Evolutionary conservation across 2,888 invertebrate species (phyloP), one percentile per base, ranked within the genome.

Genomic region (Torymus aiolomorphi): DNA sequence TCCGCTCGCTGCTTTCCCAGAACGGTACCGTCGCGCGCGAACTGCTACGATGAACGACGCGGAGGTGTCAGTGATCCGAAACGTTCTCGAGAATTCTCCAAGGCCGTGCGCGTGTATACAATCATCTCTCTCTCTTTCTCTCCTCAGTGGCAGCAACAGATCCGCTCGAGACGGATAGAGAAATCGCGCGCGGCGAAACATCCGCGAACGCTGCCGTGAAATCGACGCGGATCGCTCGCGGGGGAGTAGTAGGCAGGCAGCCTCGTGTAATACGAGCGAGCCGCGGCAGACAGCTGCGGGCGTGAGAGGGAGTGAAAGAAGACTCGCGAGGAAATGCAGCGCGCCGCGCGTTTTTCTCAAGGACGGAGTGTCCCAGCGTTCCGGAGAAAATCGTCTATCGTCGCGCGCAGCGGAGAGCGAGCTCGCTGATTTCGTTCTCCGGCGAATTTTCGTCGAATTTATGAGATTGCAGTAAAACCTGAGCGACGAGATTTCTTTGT

Each of bases 11-110:
- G 62, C 16, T 73, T 69, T 78, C 73, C 16, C 56, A 63, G 78
- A 78, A 62, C 14, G 69, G 54, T 57, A 65, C 18, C 10, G 14
- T 12, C 4, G 10, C 24, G 24, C 54, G 18, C 31, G 18, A 52
- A 5, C n/a, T 31, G 31, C 31, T 31, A 31, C 31, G 31, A 31
- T 31, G 5, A 31, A 31, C 31, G 31, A 31, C 31, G 31, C 8
- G 31, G 18, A n/a, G 16, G 52, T 77, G 65, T 77, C 65, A 42
- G 18, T 61, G 72, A 78, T 72, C 54, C 71, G 57, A n/a, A 65
- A 57, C 65, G 18, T 10, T 57, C 66, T 20, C 18, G 14, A 57
- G 57, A 65, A 74, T 18, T 31, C 31, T 1, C 31, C 31, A 31
- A 31, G 31, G 31, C 63, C 42, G 3, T 31, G 14, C 51, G 51